Conservation (phyloP, 2,113 vertebrate genomes). For the Hydrochoerus hydrochaeris region DNA sequence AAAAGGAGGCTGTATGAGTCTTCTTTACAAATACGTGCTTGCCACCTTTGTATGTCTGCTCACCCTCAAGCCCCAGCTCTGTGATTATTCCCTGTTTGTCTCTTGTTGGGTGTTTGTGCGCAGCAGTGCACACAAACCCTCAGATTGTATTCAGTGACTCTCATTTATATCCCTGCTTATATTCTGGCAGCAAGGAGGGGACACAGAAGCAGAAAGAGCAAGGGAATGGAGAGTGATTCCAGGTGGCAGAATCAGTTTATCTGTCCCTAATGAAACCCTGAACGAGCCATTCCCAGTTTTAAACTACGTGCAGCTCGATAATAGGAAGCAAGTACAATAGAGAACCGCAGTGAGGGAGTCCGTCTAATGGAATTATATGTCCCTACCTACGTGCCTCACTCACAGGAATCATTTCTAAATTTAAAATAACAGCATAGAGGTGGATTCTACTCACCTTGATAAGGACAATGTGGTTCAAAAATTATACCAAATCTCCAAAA, state of each 20-base stretch:
- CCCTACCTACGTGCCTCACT: background rate
- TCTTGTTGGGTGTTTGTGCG: background rate
- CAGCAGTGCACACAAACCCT: background rate
- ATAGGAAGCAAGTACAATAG: background rate
- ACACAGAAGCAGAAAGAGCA: background rate
- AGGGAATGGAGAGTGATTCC: background rate
- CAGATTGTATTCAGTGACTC: background rate
- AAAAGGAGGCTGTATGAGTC: background rate
- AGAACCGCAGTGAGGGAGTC: background rate
- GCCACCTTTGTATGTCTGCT: background rate
- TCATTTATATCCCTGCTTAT: background rate
- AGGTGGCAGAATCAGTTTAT: background rate
- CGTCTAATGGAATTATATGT: slow-evolving; percentile 18
- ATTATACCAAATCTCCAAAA: slow-evolving; percentile 37
- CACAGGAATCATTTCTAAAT: background rate
- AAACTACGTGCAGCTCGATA: background rate
- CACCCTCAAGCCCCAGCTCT: background rate
- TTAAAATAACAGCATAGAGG: background rate
- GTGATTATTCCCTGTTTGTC: background rate
- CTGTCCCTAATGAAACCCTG: slow-evolving; percentile 41
- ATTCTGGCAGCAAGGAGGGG: background rate
- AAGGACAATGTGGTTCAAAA: slow-evolving; percentile 31
- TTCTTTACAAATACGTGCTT: background rate
- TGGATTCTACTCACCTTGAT: slow-evolving; percentile 29
- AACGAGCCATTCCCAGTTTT: slow-evolving; percentile 12